Percentiles rank a stretch among this genome's conserved stretches.
phyloP scores from a whole-genome alignment of 2,888 invertebrate genomes.

The Timandra comae region DNA sequence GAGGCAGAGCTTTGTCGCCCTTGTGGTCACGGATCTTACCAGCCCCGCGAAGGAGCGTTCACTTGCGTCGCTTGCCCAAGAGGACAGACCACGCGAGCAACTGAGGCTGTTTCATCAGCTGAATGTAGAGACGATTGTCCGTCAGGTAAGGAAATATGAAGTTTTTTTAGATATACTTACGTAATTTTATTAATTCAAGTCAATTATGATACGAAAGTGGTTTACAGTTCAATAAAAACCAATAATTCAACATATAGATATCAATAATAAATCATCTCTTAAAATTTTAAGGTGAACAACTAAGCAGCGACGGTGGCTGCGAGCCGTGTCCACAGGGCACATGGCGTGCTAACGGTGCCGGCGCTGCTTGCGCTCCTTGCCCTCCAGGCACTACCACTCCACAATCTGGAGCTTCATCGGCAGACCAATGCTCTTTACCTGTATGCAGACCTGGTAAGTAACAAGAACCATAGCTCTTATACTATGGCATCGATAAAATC shows the following conservation, averaged over 20 bases:
- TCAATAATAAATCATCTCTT: too few relatives aligned
- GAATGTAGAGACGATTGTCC: constrained; percentile 95
- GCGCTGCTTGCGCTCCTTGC: constrained; percentile 91
- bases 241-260: too few relatives aligned
- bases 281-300: constrained; percentile 84
- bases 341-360: constrained; percentile 89
- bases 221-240: too few relatives aligned
- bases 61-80: constrained; percentile 91
- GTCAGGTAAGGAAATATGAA: too few relatives aligned
- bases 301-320: constrained; percentile 92
- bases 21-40: constrained; percentile 96
- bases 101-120: constrained; percentile 90
- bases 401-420: constrained; percentile 86
- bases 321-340: constrained; percentile 94
- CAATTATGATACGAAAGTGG: too few relatives aligned
- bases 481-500: too few relatives aligned
- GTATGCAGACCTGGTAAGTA: constrained; percentile 86
- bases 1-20: constrained; percentile 91
- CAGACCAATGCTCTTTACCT: constrained; percentile 95
- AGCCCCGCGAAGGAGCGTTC: constrained; percentile 93
- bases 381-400: constrained; percentile 94
- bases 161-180: too few relatives aligned
- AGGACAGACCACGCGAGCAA: constrained; percentile 93
- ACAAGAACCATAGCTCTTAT: too few relatives aligned
- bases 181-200: too few relatives aligned